Base-by-base conservation (phyloP, 2,888 invertebrate species). In the Nipponacmea schrenckii region DNA sequence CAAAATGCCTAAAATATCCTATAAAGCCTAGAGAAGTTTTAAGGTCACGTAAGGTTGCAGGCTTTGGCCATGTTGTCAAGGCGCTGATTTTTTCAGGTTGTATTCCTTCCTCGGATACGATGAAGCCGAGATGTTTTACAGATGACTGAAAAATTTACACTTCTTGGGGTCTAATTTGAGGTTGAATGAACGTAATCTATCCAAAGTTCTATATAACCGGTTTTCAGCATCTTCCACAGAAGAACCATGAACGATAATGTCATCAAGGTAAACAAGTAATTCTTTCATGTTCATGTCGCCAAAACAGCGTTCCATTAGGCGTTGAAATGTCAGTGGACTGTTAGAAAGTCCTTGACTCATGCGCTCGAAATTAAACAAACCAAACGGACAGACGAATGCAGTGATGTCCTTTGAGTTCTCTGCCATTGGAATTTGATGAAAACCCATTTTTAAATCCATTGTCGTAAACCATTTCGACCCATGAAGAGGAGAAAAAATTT, bases 261-360 rank as follows among this genome's bases (percentile, higher is more conserved):
- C 67, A 31, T 67, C 71, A 4, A 67, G 64, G 24, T 64, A 70
- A 17, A 70, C 45, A 10, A 65, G 62, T 27, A 71, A n/a, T 27
- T 71, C 71, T n/a, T 10, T n/a, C 64, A 71, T 24, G n/a, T 70
- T 66, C 66, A 70, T 66, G 44, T 68, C 73, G 17, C 65, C 12
- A 64, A 73, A 67, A 50, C 62, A 66, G 26, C 15, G 31, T 20
- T 70, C 68, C 70, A 73, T 70, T 31, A 31, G 5, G 31, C 64
- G 50, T 39, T 64, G 62, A 20, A 71, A 71, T 10, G 56, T 39
- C 17, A 15, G 14, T 10, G 71, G 70, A 56, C 20, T 45, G 39
- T 65, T 70, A 27, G 5, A 27, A 7, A 65, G 26, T 15, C 70
- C 70, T n/a, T 39, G 20, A 15, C 39, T 31, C 66, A 72, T 50